These are phyloP conservation scores for Xiphophorus maculatus DNA, from an alignment of 2,113 vertebrate genomes.

Conservation along the genomic window DNA sequence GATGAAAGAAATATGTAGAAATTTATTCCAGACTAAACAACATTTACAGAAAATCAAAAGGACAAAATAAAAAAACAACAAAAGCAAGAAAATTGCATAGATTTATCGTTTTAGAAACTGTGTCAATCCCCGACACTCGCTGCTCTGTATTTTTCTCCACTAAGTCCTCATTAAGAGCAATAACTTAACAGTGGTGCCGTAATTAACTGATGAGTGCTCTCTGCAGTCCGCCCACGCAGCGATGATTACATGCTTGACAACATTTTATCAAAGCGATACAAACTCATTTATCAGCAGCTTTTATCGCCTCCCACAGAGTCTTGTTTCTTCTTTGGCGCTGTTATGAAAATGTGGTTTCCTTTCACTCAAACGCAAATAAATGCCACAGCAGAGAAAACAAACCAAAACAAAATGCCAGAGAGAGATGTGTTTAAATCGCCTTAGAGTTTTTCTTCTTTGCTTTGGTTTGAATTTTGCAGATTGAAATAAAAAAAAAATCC, in stretches of 20 bases:
- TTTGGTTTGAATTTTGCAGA: neutral
- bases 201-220: slow-evolving; percentile 13
- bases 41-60: neutral
- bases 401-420: neutral
- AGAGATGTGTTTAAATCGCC: neutral
- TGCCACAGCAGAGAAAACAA: neutral
- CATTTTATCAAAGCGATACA: slow-evolving; percentile 10
- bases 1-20: neutral
- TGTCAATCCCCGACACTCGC: neutral
- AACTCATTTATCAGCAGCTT: slow-evolving; percentile 20
- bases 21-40: neutral
- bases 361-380: neutral
- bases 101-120: neutral
- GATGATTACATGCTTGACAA: slow-evolving; percentile 32
- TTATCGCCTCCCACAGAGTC: slow-evolving; percentile 20
- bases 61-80: neutral
- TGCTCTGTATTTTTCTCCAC: neutral
- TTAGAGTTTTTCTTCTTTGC: neutral
- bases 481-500: neutral
- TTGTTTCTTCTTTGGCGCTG: neutral
- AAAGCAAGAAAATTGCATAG: neutral
- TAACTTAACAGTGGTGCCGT: neutral
- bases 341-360: slow-evolving; percentile 4
- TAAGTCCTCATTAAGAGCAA: slow-evolving; percentile 19
- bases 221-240: slow-evolving; percentile 17